Evolutionary conservation across 1,140 invertebrate species (phyloP), one percentile per base, ranked within the genome.

Genomic region (Trissolcus basalis): DNA sequence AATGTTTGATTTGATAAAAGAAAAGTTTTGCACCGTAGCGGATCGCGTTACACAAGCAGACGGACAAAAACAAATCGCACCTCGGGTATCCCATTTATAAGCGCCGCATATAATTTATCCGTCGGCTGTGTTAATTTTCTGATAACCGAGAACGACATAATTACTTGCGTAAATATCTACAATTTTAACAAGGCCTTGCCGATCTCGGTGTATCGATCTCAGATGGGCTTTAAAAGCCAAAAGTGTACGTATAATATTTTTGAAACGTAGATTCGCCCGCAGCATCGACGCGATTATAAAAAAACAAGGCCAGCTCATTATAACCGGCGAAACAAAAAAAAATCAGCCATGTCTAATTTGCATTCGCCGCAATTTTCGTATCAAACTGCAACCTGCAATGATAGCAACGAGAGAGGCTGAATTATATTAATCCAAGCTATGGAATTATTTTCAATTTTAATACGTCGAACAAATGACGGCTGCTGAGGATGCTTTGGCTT

Each of bases 311-410:
- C 19, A 27, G 19, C 19, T 27, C 19, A 27, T 27, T 27, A 27
- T 27, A 27, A 27, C 19, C 19, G 19, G 19, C 19, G 19, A 64
- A 0, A 12, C n/a, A 39, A 39, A 9, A 39, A 39, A 39, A 39
- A 39, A 39, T 27, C 19, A 1, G 19, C 19, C 2, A 27, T 6
- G 19, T 27, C 19, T 27, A 64, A 72, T 77, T 77, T 71, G 63
- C 74, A 72, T 71, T 69, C 53, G 54, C 43, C 33, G 54, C 32
- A 59, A 70, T 70, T 70, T 65, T 65, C 65, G 67, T 68, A 68
- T 61, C 56, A 68, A 74, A 15, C 1, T n/a, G 47, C 36, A 64
- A 51, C 53, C 68, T n/a, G 49, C 48, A 12, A 51, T 33, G 16
- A 51, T 53, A 43, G 50, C 50, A 12, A n/a, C 47, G 4, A 0